Percentiles rank a stretch among this genome's conserved stretches.
These are phyloP conservation scores for Clusia tigrina DNA, from an alignment of 2,888 invertebrate genomes.

Conservation along the genomic window DNA sequence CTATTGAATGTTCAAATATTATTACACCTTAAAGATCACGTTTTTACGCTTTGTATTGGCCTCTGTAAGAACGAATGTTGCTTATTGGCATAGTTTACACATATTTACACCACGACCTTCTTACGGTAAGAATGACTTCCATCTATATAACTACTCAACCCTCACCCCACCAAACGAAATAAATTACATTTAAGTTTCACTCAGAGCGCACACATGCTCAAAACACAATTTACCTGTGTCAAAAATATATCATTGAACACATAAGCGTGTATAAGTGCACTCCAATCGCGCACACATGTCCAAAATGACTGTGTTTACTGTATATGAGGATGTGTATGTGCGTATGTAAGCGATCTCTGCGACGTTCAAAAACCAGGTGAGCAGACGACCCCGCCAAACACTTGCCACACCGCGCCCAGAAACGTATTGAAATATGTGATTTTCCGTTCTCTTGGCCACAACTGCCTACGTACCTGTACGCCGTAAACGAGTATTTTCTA, in stretches of 20 bases:
- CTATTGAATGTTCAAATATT: no score
- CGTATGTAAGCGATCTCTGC: background rate
- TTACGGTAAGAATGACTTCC: no score
- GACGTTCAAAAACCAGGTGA: slow-evolving; percentile 14
- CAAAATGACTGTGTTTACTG: background rate
- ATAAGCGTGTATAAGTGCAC: no score
- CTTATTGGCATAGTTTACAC: no score
- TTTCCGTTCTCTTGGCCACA: slow-evolving; percentile 27
- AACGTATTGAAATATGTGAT: slow-evolving; percentile 3
- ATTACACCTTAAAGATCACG: no score
- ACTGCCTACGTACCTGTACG: slow-evolving; percentile 52
- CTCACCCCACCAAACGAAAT: no score
- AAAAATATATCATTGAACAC: background rate
- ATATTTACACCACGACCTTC: no score
- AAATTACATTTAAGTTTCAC: background rate
- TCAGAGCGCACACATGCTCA: slow-evolving; percentile 7
- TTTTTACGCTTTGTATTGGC: no score
- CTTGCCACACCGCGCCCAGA: background rate
- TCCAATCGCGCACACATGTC: background rate
- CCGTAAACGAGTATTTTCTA: background rate
- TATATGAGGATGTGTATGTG: background rate
- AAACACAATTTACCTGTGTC: background rate
- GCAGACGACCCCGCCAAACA: slow-evolving; percentile 6
- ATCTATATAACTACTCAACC: no score
- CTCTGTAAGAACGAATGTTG: no score